A percentile compares a stretch with the other conserved stretches of the same genome.
Evolutionary conservation across 2,888 invertebrate genomes (phyloP).

Genomic region (Dicranocentrus wangi): DNA sequence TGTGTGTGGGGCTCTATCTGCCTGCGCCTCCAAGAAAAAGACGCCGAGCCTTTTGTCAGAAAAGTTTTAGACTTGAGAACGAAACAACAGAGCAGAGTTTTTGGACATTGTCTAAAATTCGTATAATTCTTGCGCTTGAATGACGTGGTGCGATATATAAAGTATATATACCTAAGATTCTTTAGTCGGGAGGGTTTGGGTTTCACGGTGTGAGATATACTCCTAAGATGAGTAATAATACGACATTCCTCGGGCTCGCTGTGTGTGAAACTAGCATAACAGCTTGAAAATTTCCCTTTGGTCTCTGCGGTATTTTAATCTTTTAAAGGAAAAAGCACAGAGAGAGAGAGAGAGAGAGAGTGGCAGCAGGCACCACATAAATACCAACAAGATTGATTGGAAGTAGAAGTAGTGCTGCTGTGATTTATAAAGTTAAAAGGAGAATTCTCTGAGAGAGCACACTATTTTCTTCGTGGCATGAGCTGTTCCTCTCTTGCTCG

Average conservation of each 20-base stretch:
- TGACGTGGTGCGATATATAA: too few relatives aligned
- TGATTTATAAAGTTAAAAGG: constrained; percentile 35
- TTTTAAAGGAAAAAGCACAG: not conserved
- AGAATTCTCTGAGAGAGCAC: too few relatives aligned
- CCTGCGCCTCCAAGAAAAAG: constrained; percentile 39
- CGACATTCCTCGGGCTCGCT: constrained; percentile 6
- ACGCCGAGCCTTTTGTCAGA: constrained; percentile 46
- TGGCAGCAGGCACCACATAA: constrained; percentile 17
- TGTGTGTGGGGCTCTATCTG: too few relatives aligned
- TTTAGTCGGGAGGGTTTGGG: too few relatives aligned
- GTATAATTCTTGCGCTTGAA: constrained; percentile 20
- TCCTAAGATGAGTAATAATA: not conserved
- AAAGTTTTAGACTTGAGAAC: constrained; percentile 26
- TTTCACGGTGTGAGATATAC: too few relatives aligned
- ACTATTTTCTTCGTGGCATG: too few relatives aligned
- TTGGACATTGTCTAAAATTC: constrained; percentile 49
- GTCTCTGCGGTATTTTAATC: constrained; percentile 30
- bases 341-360: not conserved
- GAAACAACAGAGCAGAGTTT: constrained; percentile 47
- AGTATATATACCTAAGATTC: too few relatives aligned
- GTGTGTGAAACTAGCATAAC: constrained; percentile 25
- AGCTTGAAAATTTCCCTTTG: constrained; percentile 23
- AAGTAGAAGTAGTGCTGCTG: too few relatives aligned
- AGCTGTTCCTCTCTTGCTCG: too few relatives aligned
- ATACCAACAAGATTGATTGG: constrained; percentile 45